Evolutionary conservation across 2,888 invertebrate species (phyloP).

Genomic region (Leucophora obtusa): DNA sequence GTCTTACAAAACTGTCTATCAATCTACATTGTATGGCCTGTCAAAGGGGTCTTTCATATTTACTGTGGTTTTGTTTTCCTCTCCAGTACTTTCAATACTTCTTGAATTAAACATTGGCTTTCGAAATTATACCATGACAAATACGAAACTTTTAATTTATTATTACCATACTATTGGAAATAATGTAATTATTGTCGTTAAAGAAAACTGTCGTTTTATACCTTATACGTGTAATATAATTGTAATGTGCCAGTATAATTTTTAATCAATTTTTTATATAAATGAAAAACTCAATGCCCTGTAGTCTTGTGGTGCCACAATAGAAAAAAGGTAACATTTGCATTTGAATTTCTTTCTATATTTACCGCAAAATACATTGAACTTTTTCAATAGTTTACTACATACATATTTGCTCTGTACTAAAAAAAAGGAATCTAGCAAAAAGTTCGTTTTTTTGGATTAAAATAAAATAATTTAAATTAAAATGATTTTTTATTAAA

Average conservation of each 20-base stretch:
- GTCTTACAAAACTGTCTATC: slow-evolving; percentile 38
- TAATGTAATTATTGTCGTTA: slow-evolving; percentile 48
- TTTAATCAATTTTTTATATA: slow-evolving; percentile 18
- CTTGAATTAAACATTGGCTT: slow-evolving; percentile 16
- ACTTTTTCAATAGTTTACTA: slow-evolving; percentile 20
- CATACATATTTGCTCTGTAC: too few species aligned
- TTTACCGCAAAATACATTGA: slow-evolving; percentile 50
- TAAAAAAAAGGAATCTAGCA: too few species aligned
- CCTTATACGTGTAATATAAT: slow-evolving; percentile 39
- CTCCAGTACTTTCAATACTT: slow-evolving; percentile 22
- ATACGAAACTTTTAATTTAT: slow-evolving; percentile 21
- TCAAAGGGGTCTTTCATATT: slow-evolving; percentile 46
- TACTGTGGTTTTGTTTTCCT: slow-evolving; percentile 20
- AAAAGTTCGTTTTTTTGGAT: neutral
- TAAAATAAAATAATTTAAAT: neutral
- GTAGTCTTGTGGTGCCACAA: slow-evolving; percentile 27
- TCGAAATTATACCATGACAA: slow-evolving; percentile 12
- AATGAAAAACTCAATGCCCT: neutral
- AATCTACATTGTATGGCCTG: slow-evolving; percentile 55
- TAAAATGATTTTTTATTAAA: too few species aligned
- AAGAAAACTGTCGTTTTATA: slow-evolving; percentile 37
- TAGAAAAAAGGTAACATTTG: slow-evolving; percentile 7
- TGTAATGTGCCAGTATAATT: slow-evolving; percentile 36
- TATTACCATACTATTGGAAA: slow-evolving; percentile 49
- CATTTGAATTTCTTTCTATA: slow-evolving; percentile 5